Evolutionary conservation across 2,113 vertebrate genomes (phyloP).

Genomic region (Dascyllus trimaculatus): DNA sequence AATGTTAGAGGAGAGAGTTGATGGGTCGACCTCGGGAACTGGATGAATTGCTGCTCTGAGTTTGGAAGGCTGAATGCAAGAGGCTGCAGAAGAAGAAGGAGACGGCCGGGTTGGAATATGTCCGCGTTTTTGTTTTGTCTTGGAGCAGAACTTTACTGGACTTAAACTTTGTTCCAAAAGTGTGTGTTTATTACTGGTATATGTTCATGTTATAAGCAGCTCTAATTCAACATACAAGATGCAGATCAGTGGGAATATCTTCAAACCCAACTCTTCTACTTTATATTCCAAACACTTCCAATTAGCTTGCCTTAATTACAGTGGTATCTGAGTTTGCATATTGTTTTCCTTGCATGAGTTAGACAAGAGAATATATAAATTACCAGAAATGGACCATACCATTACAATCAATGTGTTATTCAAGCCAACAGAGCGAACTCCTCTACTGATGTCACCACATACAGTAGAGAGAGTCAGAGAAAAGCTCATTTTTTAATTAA

Average conservation of each 20-base stretch:
- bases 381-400: too few species aligned
- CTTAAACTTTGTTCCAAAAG: not conserved
- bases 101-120: not conserved
- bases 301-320: not conserved
- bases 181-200: not conserved
- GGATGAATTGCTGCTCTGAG: conserved; percentile 30
- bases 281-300: too few species aligned
- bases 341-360: too few species aligned
- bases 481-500: too few species aligned
- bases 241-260: not conserved
- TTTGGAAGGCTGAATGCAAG: conserved; percentile 39
- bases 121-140: not conserved
- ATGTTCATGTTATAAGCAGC: not conserved
- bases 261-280: not conserved
- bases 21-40: conserved; percentile 56
- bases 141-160: not conserved
- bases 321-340: too few species aligned
- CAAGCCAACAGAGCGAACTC: too few species aligned
- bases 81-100: conserved; percentile 15
- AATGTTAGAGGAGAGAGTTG: conserved; percentile 52
- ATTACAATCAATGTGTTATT: too few species aligned
- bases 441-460: too few species aligned
- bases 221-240: not conserved
- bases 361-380: too few species aligned
- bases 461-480: too few species aligned